phyloP scores from a whole-genome alignment of 2,797 vertebrate genomes.

The Phoxinus dragarum region DNA sequence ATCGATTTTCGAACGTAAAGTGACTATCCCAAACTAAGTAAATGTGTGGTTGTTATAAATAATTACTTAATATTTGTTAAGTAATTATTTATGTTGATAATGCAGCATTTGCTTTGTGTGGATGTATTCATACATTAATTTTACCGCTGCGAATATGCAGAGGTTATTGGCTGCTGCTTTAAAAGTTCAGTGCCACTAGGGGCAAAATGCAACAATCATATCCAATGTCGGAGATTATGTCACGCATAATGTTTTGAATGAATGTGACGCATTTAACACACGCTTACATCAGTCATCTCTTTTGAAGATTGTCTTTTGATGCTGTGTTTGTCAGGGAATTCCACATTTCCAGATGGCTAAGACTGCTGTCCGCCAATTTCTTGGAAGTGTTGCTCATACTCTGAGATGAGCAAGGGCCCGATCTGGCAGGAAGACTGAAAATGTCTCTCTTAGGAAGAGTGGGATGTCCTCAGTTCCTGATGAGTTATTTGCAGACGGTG shows the following conservation, averaged over 20 bases:
- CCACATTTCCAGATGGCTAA: not conserved
- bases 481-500: constrained; percentile 48
- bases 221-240: not conserved
- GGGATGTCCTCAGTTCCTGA: constrained; percentile 46
- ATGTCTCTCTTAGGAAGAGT: not conserved
- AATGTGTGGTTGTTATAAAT: not conserved
- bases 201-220: not conserved
- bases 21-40: too few relatives aligned
- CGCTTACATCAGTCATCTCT: not conserved
- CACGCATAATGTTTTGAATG: not conserved
- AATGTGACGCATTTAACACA: not conserved
- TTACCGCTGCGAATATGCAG: not conserved
- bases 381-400: not conserved
- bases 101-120: not conserved
- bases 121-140: not conserved
- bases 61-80: not conserved
- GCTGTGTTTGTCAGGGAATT: not conserved
- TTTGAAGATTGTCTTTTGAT: not conserved
- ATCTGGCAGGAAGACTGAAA: constrained; percentile 30
- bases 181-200: not conserved
- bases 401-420: not conserved
- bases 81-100: not conserved
- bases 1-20: too few relatives aligned
- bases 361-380: not conserved
- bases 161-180: not conserved